Base-by-base conservation (phyloP, 2,113 vertebrate species). In the Syngnathus typhle region DNA sequence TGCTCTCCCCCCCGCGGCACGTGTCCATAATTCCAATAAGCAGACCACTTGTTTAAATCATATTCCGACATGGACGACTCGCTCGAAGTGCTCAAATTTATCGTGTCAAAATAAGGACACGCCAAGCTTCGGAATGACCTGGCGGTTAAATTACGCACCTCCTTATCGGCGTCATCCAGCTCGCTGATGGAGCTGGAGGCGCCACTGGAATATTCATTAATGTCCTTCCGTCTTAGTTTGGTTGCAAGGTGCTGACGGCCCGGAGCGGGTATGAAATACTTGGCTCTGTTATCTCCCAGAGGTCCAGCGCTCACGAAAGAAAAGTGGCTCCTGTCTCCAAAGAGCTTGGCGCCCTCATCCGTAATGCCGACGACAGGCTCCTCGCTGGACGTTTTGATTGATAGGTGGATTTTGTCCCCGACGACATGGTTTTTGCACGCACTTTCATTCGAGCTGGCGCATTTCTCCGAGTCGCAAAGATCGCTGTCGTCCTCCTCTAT, bases 111-210 rank as follows among this genome's bases (percentile, higher is more conserved):
- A 87, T 94, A 98, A 1, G 95, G 95, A 82, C 94, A 97, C 7
- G 96, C 96, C 41, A 99, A 88, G 87, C 97, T 99, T 47, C 95
- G 91, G 91, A 99, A 99, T 64, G 96, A 94, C 61, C 94, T 90
- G 60, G 96, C 92, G 2, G 96, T 99, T 78, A 99, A 89, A 88
- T 89, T 98, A 47, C 96, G 92, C 85, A 99, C 97, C 83, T 99
- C 97, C 72, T 98, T 95, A 88, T 99, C 96, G 0, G 96, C 96
- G 69, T 99, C 97, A 63, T 99, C 97, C 86, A 98, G 88, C 75
- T 98, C 97, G 23, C 97, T 99, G 64, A 98, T 93, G 9, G 94
- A 98, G 68, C 97, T 98, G 78, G 97, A 99, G 44, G 94, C 94
- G 1, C 96, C 96, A 47, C 97, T 98, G 60, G 94, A 95, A 71